Base-by-base conservation (phyloP, 2,797 vertebrate genomes). In the Lacerta viridis region DNA sequence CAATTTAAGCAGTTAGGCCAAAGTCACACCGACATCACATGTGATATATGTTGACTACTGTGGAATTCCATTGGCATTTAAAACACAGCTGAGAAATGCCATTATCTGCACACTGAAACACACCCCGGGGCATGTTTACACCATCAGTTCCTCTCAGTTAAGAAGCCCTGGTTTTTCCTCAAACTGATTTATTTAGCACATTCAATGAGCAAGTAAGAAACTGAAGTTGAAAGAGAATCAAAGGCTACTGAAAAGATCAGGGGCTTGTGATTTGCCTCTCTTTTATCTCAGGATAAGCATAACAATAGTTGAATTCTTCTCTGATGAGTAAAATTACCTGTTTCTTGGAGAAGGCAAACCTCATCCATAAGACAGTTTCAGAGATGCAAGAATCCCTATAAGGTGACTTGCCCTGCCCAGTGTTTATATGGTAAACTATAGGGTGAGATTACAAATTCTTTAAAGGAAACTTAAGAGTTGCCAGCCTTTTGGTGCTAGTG, bases 291-390 rank as follows among this genome's bases (percentile, higher is more conserved):
- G 25, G 88, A 81, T 50, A 76, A 86, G 61, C 29, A 72, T 23
- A 64, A 29, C 41, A 89, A 66, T 81, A 85, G 68, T 72, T 41
- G n/a, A 84, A 83, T 69, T 75, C 36, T 75, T 27, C 29, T 66
- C 71, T 50, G 69, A 87, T 82, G 39, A 82, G 25, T 74, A 84
- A 79, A 55, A 39, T 33, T 72, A 41, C 68, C 46, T 6, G 20
- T 64, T 88, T 76, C 46, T 66, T 68, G 23, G 71, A 66, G 50
- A 55, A 80, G 41, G n/a, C n/a, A 46, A 27, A 11, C 9, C 29
- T 71, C 84, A 80, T 59, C 80, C 36, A 43, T 46, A 43, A 20
- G 25, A 46, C 6, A 39, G 50, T 74, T 83, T 77, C 43, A 64
- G 64, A 85, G 61, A 66, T 1, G 7, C 36, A 50, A 75, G 18